Conservation (phyloP, 2,113 vertebrate species). For the Esox niger region DNA sequence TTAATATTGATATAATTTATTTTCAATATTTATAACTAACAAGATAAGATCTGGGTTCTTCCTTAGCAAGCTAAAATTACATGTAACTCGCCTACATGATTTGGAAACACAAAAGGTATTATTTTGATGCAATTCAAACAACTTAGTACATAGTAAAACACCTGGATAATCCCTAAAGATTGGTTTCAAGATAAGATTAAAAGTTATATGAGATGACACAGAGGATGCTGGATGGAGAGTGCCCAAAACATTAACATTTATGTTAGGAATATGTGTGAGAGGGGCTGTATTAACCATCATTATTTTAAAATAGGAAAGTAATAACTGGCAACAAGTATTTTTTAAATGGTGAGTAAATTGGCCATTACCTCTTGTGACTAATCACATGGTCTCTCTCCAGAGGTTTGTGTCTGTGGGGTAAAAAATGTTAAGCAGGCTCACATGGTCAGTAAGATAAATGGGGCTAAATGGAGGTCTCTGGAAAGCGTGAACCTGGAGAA, state of each 20-base stretch:
- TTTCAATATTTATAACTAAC: too few relatives aligned
- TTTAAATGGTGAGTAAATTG: conserved; percentile 39
- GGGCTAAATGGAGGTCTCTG: conserved; percentile 21
- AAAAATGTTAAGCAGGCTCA: conserved; percentile 56
- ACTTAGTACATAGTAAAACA: too few relatives aligned
- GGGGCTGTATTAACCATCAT: neutral
- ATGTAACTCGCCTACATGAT: too few relatives aligned
- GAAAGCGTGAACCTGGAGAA: conserved; percentile 31
- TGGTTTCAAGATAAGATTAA: too few relatives aligned
- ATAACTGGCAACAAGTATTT: neutral
- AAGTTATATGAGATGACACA: neutral
- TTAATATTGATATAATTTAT: too few relatives aligned
- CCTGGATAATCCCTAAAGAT: too few relatives aligned
- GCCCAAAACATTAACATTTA: neutral
- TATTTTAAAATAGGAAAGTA: conserved; percentile 25
- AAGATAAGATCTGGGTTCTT: too few relatives aligned
- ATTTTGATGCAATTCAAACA: too few relatives aligned
- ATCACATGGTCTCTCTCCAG: conserved; percentile 53
- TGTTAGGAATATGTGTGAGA: conserved; percentile 10
- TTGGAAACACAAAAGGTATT: too few relatives aligned
- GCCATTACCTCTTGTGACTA: conserved; percentile 44
- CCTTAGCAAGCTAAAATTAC: too few relatives aligned
- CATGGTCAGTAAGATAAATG: conserved; percentile 46
- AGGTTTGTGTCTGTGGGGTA: conserved; percentile 32
- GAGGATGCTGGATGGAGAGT: neutral